phyloP scores from a whole-genome alignment of 23 tunicate genomes.

The Diplosoma virens region DNA sequence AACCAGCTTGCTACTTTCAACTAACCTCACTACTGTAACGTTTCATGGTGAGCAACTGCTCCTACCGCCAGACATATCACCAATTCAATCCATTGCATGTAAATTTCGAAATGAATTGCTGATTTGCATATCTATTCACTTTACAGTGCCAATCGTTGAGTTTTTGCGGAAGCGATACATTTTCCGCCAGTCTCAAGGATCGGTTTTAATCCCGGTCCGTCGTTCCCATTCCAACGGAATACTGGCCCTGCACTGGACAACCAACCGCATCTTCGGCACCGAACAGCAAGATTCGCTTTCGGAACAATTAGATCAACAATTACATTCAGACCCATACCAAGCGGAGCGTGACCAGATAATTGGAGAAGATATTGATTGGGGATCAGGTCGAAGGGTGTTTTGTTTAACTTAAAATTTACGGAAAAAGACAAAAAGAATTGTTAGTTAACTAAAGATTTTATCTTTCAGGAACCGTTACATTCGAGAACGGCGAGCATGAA shows the following conservation, averaged over 20 bases:
- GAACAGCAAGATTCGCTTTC: too few species aligned
- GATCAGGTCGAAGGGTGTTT: slow-evolving; percentile 92
- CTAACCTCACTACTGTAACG: too few species aligned
- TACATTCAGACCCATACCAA: background rate
- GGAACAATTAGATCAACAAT: too few species aligned
- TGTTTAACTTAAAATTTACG: too few species aligned
- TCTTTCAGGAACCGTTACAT: slow-evolving; percentile 69
- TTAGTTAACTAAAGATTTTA: too few species aligned
- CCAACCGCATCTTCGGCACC: background rate
- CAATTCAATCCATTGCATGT: too few species aligned
- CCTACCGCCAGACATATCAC: too few species aligned
- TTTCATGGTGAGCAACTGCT: too few species aligned
- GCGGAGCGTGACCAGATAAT: background rate
- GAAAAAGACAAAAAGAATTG: too few species aligned
- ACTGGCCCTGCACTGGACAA: slow-evolving; percentile 61
- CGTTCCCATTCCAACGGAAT: slow-evolving; percentile 59
- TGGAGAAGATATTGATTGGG: slow-evolving; percentile 76
- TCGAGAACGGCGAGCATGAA: slow-evolving; percentile 83
- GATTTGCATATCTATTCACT: too few species aligned
- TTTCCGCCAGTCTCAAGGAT: slow-evolving; percentile 87
- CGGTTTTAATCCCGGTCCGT: slow-evolving; percentile 69
- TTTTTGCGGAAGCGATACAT: slow-evolving; percentile 83
- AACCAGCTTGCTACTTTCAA: too few species aligned
- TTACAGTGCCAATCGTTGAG: slow-evolving; percentile 78
- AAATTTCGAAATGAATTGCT: too few species aligned